A percentile compares a stretch with the other conserved stretches of the same genome.
phyloP scores from a whole-genome alignment of 92 coral and sea anemone species.

The Paragorgia papillata region DNA sequence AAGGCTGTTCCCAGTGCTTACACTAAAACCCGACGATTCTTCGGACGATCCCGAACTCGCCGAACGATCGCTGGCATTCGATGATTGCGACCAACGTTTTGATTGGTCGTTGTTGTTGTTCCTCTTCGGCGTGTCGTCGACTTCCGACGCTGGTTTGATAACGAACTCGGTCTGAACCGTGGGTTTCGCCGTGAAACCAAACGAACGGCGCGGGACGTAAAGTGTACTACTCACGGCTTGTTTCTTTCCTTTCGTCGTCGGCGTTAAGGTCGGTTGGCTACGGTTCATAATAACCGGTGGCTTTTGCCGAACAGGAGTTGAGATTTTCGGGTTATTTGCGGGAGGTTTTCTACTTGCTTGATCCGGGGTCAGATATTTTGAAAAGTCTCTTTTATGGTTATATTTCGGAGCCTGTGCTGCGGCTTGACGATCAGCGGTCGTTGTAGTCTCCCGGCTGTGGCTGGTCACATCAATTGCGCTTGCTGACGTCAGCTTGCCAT shows the following conservation, averaged over 20 bases:
- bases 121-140: conserved; percentile 30
- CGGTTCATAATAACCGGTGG: neutral
- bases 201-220: conserved; percentile 22
- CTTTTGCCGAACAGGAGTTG: neutral
- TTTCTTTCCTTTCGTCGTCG: conserved; percentile 28
- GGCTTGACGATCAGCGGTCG: conserved; percentile 2
- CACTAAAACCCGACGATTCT: conserved; percentile 5
- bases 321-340: neutral
- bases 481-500: conserved; percentile 25
- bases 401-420: conserved; percentile 27
- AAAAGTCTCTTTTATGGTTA: conserved; percentile 36
- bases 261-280: neutral
- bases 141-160: conserved; percentile 1
- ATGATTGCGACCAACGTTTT: conserved; percentile 33
- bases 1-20: neutral
- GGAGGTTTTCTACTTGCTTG: neutral
- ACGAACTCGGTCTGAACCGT: conserved; percentile 17
- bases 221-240: conserved; percentile 18
- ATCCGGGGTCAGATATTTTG: conserved; percentile 11
- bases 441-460: neutral
- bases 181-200: conserved; percentile 16
- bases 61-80: conserved; percentile 33
- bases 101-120: conserved; percentile 33
- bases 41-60: conserved; percentile 38
- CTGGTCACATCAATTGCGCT: conserved; percentile 33